Conservation (phyloP, 2,113 vertebrate genomes). For the Cebidichthys violaceus region DNA sequence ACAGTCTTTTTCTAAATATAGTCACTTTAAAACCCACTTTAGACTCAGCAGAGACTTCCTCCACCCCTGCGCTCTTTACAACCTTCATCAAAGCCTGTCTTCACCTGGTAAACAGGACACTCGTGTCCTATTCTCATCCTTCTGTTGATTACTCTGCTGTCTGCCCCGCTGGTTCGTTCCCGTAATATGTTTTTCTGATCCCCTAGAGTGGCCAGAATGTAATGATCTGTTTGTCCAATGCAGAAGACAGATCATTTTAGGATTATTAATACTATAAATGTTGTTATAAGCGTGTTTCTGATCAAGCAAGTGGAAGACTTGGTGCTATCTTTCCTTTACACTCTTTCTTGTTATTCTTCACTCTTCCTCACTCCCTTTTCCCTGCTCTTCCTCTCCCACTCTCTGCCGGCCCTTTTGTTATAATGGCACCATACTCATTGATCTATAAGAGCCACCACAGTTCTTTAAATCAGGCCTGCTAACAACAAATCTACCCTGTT, state of each 20-base stretch:
- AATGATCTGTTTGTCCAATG: neutral
- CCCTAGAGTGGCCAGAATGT: neutral
- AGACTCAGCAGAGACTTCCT: slow-evolving; percentile 41
- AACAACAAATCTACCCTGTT: slow-evolving; percentile 29
- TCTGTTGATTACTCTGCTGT: slow-evolving; percentile 29
- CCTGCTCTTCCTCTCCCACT: slow-evolving; percentile 1
- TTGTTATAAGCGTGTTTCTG: neutral
- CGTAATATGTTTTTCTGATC: neutral
- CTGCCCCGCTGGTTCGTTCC: slow-evolving; percentile 24
- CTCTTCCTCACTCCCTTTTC: neutral
- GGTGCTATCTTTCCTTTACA: neutral
- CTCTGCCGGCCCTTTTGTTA: neutral
- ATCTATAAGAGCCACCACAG: slow-evolving; percentile 29
- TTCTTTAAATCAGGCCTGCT: slow-evolving; percentile 47
- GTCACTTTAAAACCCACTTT: slow-evolving; percentile 15
- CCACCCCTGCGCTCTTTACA: slow-evolving; percentile 30
- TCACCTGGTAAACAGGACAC: slow-evolving; percentile 62
- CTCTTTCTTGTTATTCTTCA: slow-evolving; percentile 8
- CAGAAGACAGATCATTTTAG: neutral
- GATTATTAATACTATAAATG: neutral
- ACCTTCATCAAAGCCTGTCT: slow-evolving; percentile 43
- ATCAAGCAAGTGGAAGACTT: neutral
- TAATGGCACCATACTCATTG: slow-evolving; percentile 4
- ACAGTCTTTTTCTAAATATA: neutral
- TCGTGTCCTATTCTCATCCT: slow-evolving; percentile 37